A percentile compares a stretch with the other conserved stretches of the same genome.
Evolutionary conservation across 2,797 vertebrate species (phyloP).

Genomic region (Oreonectes daqikongensis): DNA sequence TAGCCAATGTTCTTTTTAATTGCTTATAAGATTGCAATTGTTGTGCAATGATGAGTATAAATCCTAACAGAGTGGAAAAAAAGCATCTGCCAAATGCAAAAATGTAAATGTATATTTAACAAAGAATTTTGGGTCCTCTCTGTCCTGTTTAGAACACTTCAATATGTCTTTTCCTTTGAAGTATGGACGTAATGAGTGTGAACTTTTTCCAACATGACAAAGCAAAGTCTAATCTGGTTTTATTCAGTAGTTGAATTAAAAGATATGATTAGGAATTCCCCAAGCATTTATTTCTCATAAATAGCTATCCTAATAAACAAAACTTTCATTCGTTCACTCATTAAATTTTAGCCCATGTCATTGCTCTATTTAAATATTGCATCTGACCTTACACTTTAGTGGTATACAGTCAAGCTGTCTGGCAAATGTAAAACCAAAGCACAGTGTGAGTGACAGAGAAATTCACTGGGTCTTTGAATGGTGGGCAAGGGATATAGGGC

Average conservation of each 20-base stretch:
- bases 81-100: too few species aligned
- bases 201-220: constrained; percentile 49
- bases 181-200: constrained; percentile 44
- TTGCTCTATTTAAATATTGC: neutral
- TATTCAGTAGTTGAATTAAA: constrained; percentile 20
- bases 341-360: neutral
- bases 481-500: constrained; percentile 32
- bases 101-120: too few species aligned
- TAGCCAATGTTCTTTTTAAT: neutral
- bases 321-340: neutral
- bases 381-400: neutral
- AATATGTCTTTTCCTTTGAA: constrained; percentile 53
- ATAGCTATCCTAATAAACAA: neutral
- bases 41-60: neutral
- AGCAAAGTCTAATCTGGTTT: constrained; percentile 45
- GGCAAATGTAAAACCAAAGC: neutral
- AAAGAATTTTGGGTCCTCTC: neutral
- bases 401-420: neutral
- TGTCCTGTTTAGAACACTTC: constrained; percentile 18
- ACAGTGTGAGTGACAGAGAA: neutral
- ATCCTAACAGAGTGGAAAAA: too few species aligned
- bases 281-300: neutral
- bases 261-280: constrained; percentile 4
- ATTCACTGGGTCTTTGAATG: constrained; percentile 17
- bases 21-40: neutral